A percentile compares a stretch with the other conserved stretches of the same genome.
Conservation (phyloP, 2,888 invertebrate species). For the Mesopsocus fuscifrons region DNA sequence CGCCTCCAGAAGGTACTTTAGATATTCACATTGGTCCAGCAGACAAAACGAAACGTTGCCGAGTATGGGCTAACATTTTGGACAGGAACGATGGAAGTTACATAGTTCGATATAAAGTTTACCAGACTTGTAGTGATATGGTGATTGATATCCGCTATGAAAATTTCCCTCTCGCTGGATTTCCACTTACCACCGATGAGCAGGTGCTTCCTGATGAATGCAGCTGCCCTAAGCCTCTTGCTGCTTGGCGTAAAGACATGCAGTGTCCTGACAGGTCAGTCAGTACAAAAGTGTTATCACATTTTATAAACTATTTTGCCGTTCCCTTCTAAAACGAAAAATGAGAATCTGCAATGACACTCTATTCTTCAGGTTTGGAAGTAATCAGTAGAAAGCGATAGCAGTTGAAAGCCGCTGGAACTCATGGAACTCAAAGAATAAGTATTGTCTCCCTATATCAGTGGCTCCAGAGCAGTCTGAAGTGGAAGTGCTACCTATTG, state of each 20-base stretch:
- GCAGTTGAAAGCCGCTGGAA: no score
- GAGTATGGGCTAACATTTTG: conserved; percentile 54
- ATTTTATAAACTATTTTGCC: no score
- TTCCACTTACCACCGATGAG: conserved; percentile 39
- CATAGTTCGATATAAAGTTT: conserved; percentile 63
- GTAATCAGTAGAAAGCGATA: no score
- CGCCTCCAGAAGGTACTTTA: conserved; percentile 30
- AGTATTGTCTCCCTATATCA: no score
- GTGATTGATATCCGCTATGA: conserved; percentile 46
- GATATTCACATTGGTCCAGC: conserved; percentile 32
- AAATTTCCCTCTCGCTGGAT: conserved; percentile 37
- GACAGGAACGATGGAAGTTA: conserved; percentile 69
- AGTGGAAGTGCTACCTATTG: no score
- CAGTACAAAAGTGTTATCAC: no score
- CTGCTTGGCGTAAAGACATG: conserved; percentile 45
- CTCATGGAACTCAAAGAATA: no score
- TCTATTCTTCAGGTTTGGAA: no score
- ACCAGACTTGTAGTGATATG: conserved; percentile 52
- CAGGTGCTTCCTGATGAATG: conserved; percentile 49
- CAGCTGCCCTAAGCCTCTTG: conserved; percentile 50
- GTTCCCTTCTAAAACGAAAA: no score
- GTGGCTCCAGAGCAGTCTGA: no score
- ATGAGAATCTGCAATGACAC: no score
- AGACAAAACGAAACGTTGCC: conserved; percentile 35
- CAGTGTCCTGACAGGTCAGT: conserved; percentile 30